These are phyloP conservation scores for Danio aesculapii DNA, from an alignment of 2,797 vertebrate species.

Conservation along the genomic window DNA sequence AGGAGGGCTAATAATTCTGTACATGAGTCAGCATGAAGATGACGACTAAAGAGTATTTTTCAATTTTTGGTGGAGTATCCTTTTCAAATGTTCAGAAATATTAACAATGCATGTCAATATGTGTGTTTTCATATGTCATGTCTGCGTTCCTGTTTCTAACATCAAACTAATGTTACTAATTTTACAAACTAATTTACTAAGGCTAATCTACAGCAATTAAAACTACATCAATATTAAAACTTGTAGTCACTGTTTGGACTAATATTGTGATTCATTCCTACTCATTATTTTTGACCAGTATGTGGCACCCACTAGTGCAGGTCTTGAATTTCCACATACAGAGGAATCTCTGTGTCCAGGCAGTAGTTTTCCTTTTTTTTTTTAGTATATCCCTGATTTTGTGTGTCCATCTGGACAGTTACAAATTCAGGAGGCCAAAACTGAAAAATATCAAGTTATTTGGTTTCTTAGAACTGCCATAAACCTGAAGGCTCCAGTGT, in stretches of 20 bases:
- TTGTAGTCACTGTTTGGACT: neutral
- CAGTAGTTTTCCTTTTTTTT: slow-evolving; percentile 5
- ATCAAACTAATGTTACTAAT: neutral
- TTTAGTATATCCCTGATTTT: neutral
- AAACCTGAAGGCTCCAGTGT: slow-evolving; percentile 50
- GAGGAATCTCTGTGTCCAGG: slow-evolving; percentile 27
- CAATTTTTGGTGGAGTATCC: neutral
- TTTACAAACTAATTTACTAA: neutral
- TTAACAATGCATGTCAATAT: neutral
- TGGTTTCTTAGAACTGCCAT: neutral
- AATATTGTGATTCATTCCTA: neutral
- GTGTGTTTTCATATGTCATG: neutral
- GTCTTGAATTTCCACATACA: slow-evolving; percentile 18
- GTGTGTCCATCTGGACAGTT: slow-evolving; percentile 1
- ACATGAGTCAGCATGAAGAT: no score
- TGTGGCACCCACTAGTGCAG: slow-evolving; percentile 2
- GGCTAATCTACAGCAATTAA: neutral
- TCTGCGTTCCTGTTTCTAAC: neutral
- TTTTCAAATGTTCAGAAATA: neutral
- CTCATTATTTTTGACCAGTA: neutral
- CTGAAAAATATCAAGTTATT: neutral
- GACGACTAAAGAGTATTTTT: neutral
- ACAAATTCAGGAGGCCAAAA: neutral
- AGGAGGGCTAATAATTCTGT: no score
- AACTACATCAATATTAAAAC: neutral